Percentiles rank a stretch among this genome's conserved stretches.
Conservation (phyloP, 1,140 invertebrate species). For the Hyposmocoma kahamanoa region DNA sequence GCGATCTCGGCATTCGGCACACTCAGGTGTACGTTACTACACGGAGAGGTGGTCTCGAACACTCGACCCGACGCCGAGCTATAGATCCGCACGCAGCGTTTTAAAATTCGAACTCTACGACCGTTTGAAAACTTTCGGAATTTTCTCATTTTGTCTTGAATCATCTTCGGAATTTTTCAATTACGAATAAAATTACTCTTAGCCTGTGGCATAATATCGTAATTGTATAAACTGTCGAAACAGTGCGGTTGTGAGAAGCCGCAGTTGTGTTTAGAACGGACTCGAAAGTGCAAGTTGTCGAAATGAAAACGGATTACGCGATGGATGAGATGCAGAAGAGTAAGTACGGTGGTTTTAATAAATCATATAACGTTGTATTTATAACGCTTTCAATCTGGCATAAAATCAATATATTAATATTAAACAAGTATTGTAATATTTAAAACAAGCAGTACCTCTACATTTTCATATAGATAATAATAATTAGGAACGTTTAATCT, state of each 20-base stretch:
- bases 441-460: too few species aligned
- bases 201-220: conserved; percentile 16
- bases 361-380: too few species aligned
- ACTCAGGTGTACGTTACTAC: conserved; percentile 48
- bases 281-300: conserved; percentile 31
- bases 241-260: conserved; percentile 31
- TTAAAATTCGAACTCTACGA: conserved; percentile 11
- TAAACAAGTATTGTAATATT: too few species aligned
- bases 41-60: conserved; percentile 52
- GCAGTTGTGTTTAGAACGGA: conserved; percentile 21
- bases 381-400: too few species aligned
- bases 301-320: conserved; percentile 70
- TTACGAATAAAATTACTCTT: conserved; percentile 43
- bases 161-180: conserved; percentile 43
- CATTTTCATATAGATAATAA: too few species aligned
- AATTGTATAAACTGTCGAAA: conserved; percentile 34
- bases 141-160: not conserved
- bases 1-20: conserved; percentile 26
- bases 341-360: too few species aligned
- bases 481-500: too few species aligned
- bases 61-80: not conserved
- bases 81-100: conserved; percentile 20
- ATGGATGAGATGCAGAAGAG: conserved; percentile 70
- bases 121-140: not conserved
- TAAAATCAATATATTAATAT: too few species aligned